phyloP scores from a whole-genome alignment of 1,140 invertebrate species.

The Parasteatoda tepidariorum region DNA sequence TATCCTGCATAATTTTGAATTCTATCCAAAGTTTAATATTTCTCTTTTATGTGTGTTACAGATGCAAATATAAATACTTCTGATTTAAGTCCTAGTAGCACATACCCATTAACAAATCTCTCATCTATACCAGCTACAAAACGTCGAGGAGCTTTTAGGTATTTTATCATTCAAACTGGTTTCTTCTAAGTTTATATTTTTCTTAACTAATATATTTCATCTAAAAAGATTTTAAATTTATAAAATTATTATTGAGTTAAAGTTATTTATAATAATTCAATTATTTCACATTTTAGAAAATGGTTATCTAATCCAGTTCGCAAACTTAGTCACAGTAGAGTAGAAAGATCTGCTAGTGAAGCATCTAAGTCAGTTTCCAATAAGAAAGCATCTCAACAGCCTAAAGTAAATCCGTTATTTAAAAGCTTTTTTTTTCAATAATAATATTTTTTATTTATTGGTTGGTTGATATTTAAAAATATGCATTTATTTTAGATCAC shows the following conservation, averaged over 20 bases:
- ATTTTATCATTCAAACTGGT: slow-evolving; percentile 32
- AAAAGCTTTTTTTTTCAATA: neutral
- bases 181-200: neutral
- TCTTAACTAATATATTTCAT: neutral
- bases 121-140: slow-evolving; percentile 57
- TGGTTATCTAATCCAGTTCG: slow-evolving; percentile 90
- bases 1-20: too few species aligned
- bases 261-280: neutral
- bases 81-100: slow-evolving; percentile 51
- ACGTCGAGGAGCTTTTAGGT: slow-evolving; percentile 63
- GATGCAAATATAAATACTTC: slow-evolving; percentile 37
- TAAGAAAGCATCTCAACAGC: slow-evolving; percentile 54
- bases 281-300: slow-evolving; percentile 74
- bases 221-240: too few species aligned
- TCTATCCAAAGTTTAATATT: too few species aligned
- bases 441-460: neutral
- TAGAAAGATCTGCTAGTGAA: slow-evolving; percentile 75
- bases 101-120: slow-evolving; percentile 43
- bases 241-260: neutral
- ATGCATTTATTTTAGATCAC: slow-evolving; percentile 74
- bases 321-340: slow-evolving; percentile 89
- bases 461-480: neutral
- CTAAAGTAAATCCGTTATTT: slow-evolving; percentile 15
- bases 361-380: slow-evolving; percentile 52
- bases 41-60: too few species aligned